Base-by-base conservation (phyloP, 2,797 vertebrate genomes). In the Coregonus ussuriensis region DNA sequence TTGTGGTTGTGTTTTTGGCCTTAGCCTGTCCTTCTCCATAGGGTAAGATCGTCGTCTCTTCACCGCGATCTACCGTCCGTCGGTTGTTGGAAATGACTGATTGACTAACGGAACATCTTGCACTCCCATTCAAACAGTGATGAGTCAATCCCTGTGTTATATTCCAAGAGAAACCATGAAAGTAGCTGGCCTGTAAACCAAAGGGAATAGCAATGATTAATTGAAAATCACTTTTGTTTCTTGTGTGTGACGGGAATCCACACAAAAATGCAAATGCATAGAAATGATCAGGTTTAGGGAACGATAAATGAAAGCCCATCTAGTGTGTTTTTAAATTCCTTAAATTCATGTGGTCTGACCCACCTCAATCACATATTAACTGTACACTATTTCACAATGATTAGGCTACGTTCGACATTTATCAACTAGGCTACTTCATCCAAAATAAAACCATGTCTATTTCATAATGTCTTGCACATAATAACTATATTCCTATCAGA, bases 21-120 rank as follows among this genome's bases (percentile, higher is more conserved):
- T 33, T 35, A 33, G 14, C 31, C 4, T 68, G 14, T 33, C 21
- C 3, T 63, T 25, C 21, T 25, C 9, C 59, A 63, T 29, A 14
- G 7, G 47, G 25, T 15, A 21, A 15, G 18, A 47, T 51, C 25
- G 29, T 72, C 63, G 67, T 73, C 75, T 71, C 66, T 71, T 62
- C 72, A 62, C 52, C 63, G 76, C 74, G 73, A 81, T 78, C 76
- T 75, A 56, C 52, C 69, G 75, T 68, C 56, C 68, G 9, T 6
- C 1, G 18, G 5, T 29, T 35, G 33, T 5, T 66, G 18, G 53
- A 72, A 72, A 25, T 51, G 70, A 54, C 70, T 53, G 21, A 51
- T 71, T 14, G 41, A 52, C 41, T 5, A 35, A 67, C 65, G 29
- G 25, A 63, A 47, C 9, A 11, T 13, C 41, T 3, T 47, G 41